Evolutionary conservation across 2,888 invertebrate genomes (phyloP), one percentile per base, ranked within the genome.

Genomic region (Epinotia demarniana): DNA sequence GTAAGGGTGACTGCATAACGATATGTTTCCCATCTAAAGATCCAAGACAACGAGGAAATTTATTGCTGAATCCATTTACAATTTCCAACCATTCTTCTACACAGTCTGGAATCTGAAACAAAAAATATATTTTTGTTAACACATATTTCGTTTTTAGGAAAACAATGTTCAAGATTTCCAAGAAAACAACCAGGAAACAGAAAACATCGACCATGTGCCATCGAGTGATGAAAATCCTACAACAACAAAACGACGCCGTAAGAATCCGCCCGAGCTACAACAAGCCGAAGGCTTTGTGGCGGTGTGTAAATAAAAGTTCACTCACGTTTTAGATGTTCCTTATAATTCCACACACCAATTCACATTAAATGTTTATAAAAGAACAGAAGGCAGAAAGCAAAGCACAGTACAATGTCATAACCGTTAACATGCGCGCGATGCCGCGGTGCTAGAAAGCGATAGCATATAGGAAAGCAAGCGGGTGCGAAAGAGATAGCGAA

Each of bases 21-120:
- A 76, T 73, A 77, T 81, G 80, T 77, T 80, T 81, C 68, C 81
- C 81, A 76, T 79, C 78, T 57, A 79, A 71, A 66, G 79, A 70
- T 67, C 78, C 76, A 66, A 79, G 77, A 72, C 80, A 81, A 66
- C 64, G 67, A 23, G 78, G 79, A 76, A 80, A 79, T 57, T 79
- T 79, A 23, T 49, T 53, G 66, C 23, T 49, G 66, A 57, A 68
- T n/a, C 57, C 67, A 57, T 57, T 33, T 33, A 33, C 33, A 43
- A 63, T 43, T n/a, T 39, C 19, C 43, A 63, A 18, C 63, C 63
- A 63, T 18, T 43, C 63, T 63, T 63, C 63, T 43, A 60, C 67
- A 53, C 33, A 33, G 33, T 33, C 33, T 33, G 33, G 33, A 33
- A 33, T 33, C 33, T 33, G 46, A 64, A 64, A 19, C 49, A 64